These are phyloP conservation scores for Palythoa heliodiscus DNA, from an alignment of 92 coral and sea anemone genomes.

Conservation along the genomic window DNA sequence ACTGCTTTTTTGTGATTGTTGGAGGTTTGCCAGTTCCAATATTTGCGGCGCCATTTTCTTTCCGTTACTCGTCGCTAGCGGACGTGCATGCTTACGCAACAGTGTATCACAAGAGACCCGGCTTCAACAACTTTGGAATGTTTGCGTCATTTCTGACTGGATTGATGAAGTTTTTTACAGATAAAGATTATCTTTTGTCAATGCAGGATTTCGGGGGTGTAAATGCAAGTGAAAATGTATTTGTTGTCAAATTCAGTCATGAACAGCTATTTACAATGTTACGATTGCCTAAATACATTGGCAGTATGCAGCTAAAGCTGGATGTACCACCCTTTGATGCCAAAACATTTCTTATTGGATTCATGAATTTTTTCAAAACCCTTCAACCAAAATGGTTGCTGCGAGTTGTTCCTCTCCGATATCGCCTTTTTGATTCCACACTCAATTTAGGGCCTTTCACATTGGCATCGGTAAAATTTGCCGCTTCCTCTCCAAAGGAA, in stretches of 20 bases:
- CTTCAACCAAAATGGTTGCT: constrained; percentile 61
- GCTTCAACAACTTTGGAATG: constrained; percentile 46
- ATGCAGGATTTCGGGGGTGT: constrained; percentile 55
- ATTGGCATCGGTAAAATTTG: constrained; percentile 49
- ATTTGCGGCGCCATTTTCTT: constrained; percentile 64
- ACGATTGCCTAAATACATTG: constrained; percentile 54
- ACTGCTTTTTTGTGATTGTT: constrained; percentile 65
- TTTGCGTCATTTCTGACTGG: constrained; percentile 52
- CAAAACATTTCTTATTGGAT: constrained; percentile 64
- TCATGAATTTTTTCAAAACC: constrained; percentile 64
- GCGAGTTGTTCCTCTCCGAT: constrained; percentile 50
- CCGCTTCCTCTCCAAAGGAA: constrained; percentile 64
- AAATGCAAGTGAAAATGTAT: constrained; percentile 48
- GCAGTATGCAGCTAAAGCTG: constrained; percentile 35
- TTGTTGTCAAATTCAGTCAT: constrained; percentile 55
- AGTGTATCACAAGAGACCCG: constrained; percentile 63
- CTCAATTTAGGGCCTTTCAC: constrained; percentile 54
- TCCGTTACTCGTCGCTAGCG: constrained; percentile 47
- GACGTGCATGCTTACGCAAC: constrained; percentile 51
- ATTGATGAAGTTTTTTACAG: constrained; percentile 56
- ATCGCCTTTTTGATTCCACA: constrained; percentile 53
- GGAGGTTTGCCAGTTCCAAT: constrained; percentile 63
- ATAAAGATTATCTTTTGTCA: constrained; percentile 52
- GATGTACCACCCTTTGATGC: constrained; percentile 54
- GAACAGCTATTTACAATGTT: constrained; percentile 43